Evolutionary conservation across 2,113 vertebrate species (phyloP).

Genomic region (Anoplopoma fimbria): DNA sequence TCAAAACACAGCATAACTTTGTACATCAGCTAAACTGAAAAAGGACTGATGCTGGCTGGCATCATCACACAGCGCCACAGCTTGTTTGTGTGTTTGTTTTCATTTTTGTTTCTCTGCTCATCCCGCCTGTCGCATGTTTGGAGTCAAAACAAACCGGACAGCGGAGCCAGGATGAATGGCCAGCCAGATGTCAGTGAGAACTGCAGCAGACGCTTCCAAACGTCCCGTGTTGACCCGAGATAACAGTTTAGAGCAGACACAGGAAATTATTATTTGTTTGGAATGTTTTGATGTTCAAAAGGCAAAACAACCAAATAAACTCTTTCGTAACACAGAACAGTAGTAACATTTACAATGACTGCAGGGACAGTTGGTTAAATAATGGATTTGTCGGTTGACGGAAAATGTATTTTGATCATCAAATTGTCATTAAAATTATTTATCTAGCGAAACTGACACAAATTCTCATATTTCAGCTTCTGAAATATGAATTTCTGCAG

Average conservation of each 20-base stretch:
- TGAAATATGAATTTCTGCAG: not conserved
- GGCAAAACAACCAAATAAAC: not conserved
- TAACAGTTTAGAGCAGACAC: slow-evolving; percentile 26
- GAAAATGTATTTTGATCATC: not conserved
- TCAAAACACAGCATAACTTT: slow-evolving; percentile 6
- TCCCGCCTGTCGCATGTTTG: slow-evolving; percentile 71
- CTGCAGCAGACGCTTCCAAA: slow-evolving; percentile 16
- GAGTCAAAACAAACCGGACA: slow-evolving; percentile 72
- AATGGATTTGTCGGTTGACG: not conserved
- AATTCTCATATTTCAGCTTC: not conserved
- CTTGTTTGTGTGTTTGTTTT: slow-evolving; percentile 62
- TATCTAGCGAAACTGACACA: not conserved
- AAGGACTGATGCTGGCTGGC: slow-evolving; percentile 27
- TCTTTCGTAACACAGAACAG: not conserved
- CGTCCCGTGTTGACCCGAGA: slow-evolving; percentile 38
- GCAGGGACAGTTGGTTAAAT: not conserved
- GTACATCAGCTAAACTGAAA: slow-evolving; percentile 19
- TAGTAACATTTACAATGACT: not conserved
- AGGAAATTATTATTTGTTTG: slow-evolving; percentile 42
- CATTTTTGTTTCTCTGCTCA: slow-evolving; percentile 33
- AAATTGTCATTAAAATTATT: not conserved
- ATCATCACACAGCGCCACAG: slow-evolving; percentile 29
- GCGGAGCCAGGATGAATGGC: slow-evolving; percentile 57
- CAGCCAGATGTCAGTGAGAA: slow-evolving; percentile 60
- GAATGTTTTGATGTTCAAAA: slow-evolving; percentile 8